phyloP scores from a whole-genome alignment of 2,113 vertebrate species.

The Zeus faber region DNA sequence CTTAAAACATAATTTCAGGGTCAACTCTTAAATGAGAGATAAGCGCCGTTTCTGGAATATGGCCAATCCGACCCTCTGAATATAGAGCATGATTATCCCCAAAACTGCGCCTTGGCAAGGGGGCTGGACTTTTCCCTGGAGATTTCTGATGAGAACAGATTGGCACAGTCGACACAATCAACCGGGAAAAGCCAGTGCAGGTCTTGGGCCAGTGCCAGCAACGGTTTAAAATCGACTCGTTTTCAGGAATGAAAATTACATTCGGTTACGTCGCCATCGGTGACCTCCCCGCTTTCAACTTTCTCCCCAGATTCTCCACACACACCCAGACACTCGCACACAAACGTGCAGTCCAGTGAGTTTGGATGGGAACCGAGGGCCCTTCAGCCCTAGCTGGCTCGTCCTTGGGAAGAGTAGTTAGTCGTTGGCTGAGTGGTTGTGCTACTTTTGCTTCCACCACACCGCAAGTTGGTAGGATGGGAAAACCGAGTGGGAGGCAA shows the following conservation, averaged over 20 bases:
- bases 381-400: not conserved
- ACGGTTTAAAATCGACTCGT: not conserved
- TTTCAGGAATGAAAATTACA: not conserved
- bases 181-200: not conserved
- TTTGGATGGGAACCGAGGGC: not conserved
- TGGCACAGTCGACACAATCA: not conserved
- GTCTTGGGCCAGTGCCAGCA: not conserved
- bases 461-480: not conserved
- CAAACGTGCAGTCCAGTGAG: not conserved
- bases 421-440: not conserved
- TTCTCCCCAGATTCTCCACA: too few species aligned
- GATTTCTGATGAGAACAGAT: not conserved
- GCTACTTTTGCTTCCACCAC: not conserved
- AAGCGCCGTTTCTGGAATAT: too few species aligned
- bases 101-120: not conserved
- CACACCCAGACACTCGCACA: not conserved
- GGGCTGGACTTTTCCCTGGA: not conserved
- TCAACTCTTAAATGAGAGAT: too few species aligned
- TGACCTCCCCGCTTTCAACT: too few species aligned
- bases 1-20: too few species aligned
- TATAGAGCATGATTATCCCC: too few species aligned
- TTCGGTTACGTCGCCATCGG: too few species aligned
- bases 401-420: not conserved
- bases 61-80: too few species aligned
- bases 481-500: slow-evolving; percentile 1